Evolutionary conservation across 2,113 vertebrate genomes (phyloP).

Genomic region (Eira barbara): DNA sequence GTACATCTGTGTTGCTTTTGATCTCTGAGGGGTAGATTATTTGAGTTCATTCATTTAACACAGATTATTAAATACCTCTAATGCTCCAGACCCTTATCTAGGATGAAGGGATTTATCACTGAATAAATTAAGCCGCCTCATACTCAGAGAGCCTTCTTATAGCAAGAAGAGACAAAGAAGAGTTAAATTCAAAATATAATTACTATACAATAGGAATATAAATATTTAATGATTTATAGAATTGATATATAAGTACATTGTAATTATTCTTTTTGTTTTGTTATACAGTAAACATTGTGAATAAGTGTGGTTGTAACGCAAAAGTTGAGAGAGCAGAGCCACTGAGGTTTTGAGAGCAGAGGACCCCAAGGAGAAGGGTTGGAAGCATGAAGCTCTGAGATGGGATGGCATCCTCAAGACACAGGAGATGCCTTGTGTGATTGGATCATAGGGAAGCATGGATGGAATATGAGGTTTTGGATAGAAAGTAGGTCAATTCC

Average conservation of each 20-base stretch:
- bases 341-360: neutral
- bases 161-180: neutral
- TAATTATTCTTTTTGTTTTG: neutral
- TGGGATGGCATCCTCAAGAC: neutral
- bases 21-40: neutral
- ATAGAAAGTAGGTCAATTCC: neutral
- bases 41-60: neutral
- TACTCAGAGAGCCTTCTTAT: neutral
- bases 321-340: neutral
- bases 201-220: neutral
- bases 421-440: neutral
- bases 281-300: neutral
- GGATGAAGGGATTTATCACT: neutral
- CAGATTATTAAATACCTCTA: neutral
- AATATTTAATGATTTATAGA: neutral
- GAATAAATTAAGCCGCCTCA: neutral
- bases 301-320: neutral
- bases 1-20: neutral
- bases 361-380: neutral
- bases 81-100: neutral
- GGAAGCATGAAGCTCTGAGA: neutral
- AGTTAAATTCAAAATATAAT: neutral
- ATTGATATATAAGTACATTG: neutral
- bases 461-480: neutral
- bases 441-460: neutral